Evolutionary conservation across 30 jellyfish, hydroid and myxozoan species (phyloP).

Genomic region (Pelagia noctiluca): DNA sequence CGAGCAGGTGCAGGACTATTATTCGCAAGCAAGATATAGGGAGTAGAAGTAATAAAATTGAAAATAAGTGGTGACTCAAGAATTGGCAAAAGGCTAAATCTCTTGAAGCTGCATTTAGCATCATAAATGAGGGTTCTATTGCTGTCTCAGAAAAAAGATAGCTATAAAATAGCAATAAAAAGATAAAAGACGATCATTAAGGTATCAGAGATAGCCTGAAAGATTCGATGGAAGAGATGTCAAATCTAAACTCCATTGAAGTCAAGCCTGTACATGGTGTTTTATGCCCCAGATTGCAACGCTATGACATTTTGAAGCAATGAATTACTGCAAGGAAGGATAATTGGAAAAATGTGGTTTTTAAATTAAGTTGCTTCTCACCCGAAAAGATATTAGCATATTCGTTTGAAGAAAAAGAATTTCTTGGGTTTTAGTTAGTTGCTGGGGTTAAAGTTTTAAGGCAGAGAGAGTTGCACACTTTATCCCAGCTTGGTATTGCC

Average conservation of each 20-base stretch:
- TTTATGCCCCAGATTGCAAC: background rate
- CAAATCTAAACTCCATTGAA: background rate
- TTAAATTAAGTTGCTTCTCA: background rate
- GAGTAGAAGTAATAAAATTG: no score
- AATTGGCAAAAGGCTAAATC: conserved; percentile 31
- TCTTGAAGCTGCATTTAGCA: background rate
- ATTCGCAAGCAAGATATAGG: no score
- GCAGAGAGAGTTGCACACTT: no score
- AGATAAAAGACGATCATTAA: background rate
- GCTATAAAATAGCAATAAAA: background rate
- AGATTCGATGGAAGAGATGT: conserved; percentile 13
- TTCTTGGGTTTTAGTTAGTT: no score
- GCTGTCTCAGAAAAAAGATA: no score
- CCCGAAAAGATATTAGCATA: background rate
- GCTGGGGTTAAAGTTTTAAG: no score
- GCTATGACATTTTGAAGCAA: background rate
- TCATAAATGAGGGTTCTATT: conserved; percentile 8
- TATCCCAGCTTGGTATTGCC: no score
- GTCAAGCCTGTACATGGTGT: no score
- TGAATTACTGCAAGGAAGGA: conserved; percentile 13
- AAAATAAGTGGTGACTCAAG: no score
- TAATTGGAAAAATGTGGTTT: background rate
- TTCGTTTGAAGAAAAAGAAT: background rate
- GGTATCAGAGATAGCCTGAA: background rate
- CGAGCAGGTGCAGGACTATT: no score